phyloP scores from a whole-genome alignment of 2,113 vertebrate genomes.

The Prinia subflava region DNA sequence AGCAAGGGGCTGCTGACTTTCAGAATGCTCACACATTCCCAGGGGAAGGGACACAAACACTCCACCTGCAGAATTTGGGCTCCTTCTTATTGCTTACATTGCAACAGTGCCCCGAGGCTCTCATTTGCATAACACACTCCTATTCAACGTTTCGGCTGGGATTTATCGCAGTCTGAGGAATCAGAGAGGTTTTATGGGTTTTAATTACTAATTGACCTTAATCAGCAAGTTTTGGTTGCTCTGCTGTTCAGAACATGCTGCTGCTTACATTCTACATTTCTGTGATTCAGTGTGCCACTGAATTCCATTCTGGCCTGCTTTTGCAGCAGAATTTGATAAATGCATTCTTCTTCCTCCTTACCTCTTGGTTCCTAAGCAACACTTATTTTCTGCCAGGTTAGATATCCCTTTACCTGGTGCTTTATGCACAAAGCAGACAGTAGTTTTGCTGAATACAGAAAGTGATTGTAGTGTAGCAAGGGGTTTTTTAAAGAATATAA shows the following conservation, averaged over 20 bases:
- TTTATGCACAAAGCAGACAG: not conserved
- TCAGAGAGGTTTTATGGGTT: not conserved
- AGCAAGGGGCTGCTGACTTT: not conserved
- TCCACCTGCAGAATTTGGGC: not conserved
- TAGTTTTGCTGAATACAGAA: not conserved
- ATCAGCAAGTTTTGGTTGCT: not conserved
- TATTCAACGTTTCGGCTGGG: not conserved
- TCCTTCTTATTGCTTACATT: not conserved
- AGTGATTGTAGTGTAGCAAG: not conserved
- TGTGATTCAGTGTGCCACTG: not conserved
- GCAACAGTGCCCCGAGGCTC: not conserved
- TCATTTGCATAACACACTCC: not conserved
- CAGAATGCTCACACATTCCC: not conserved
- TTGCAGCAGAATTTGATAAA: not conserved
- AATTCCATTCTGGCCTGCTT: not conserved
- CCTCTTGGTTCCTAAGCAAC: not conserved
- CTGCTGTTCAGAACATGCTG: not conserved
- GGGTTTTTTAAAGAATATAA: not conserved
- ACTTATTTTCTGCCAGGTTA: not conserved
- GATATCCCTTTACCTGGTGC: not conserved
- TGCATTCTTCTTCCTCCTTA: not conserved
- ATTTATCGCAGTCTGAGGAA: not conserved
- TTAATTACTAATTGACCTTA: constrained; percentile 3
- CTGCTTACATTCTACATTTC: not conserved
- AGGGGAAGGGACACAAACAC: not conserved